Evolutionary conservation across 1,140 invertebrate species (phyloP).

Genomic region (Temnothorax curvispinosus): DNA sequence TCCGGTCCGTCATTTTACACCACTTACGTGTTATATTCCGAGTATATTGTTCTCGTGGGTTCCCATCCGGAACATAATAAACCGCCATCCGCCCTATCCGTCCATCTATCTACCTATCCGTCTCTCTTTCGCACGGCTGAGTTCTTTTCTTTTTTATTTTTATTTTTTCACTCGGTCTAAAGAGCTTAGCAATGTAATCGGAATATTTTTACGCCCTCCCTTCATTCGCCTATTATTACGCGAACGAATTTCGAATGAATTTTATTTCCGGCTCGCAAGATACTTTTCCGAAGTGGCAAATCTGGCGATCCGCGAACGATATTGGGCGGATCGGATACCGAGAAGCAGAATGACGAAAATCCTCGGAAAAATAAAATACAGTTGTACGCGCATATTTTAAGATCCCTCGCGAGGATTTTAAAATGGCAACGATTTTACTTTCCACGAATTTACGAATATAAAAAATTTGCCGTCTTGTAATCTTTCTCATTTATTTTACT

Average conservation of each 20-base stretch:
- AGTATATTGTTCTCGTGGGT: constrained; percentile 60
- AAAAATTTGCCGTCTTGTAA: background rate
- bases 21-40: constrained; percentile 51
- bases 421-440: background rate
- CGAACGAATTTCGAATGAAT: background rate
- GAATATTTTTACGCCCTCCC: constrained; percentile 37
- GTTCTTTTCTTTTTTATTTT: background rate
- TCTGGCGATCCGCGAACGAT: background rate
- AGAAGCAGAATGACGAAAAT: background rate
- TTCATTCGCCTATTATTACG: background rate
- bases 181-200: constrained; percentile 55
- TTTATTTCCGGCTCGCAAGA: constrained; percentile 30
- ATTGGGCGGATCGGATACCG: background rate
- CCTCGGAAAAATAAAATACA: background rate
- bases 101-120: constrained; percentile 50
- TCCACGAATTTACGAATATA: background rate
- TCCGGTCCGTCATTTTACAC: constrained; percentile 55
- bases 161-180: constrained; percentile 12
- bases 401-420: background rate
- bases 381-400: background rate
- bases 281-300: constrained; percentile 4
- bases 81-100: constrained; percentile 46
- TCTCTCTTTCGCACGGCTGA: constrained; percentile 34
- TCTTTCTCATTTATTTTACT: background rate
- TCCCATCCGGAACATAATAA: constrained; percentile 62